Evolutionary conservation across 2,888 invertebrate genomes (phyloP), one percentile per base, ranked within the genome.

Genomic region (Lydus trimaculatus): DNA sequence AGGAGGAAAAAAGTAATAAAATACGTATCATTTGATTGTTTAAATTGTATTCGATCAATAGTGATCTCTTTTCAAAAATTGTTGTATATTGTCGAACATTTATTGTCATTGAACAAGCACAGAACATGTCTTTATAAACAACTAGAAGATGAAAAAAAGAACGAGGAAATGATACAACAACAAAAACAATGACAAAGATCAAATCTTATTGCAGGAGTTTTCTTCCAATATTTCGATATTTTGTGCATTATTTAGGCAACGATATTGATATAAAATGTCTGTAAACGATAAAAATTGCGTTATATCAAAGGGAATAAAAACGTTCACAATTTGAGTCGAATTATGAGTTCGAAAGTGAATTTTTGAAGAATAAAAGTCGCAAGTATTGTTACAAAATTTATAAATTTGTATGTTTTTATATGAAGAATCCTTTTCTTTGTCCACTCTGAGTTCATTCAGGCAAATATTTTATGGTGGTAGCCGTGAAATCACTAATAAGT

Each of bases 11-110:
- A 48, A 48, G 9, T 48, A 48, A 48, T 48, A 48, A 48, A 9
- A 48, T 48, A 48, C 48, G 48, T 48, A 20, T 48, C 48, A 48
- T 48, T 48, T 48, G 48, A 48, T 48, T 48, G 48, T 48, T 20
- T 48, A 8, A 48, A 48, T 20, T 20, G 20, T 17, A 9, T 20
- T 11, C 48, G 48, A 48, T 48, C 48, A 48, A 48, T 48, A 11
- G 20, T 17, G 48, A 20, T 48, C 7, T 48, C 20, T 48, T 8
- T 20, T 20, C 20, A 36, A 36, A 2, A 15, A 36, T 36, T 48
- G 48, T 48, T 48, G 20, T 48, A 48, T 20, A 20, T 48, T 20
- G 48, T 48, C 17, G 48, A 48, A 48, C 48, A 48, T 48, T 48
- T 20, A 20, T 48, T 20, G 20, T 48, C 8, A 9, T 48, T 48